Evolutionary conservation across 2,888 invertebrate species (phyloP).

Genomic region (Acronicta leporina): DNA sequence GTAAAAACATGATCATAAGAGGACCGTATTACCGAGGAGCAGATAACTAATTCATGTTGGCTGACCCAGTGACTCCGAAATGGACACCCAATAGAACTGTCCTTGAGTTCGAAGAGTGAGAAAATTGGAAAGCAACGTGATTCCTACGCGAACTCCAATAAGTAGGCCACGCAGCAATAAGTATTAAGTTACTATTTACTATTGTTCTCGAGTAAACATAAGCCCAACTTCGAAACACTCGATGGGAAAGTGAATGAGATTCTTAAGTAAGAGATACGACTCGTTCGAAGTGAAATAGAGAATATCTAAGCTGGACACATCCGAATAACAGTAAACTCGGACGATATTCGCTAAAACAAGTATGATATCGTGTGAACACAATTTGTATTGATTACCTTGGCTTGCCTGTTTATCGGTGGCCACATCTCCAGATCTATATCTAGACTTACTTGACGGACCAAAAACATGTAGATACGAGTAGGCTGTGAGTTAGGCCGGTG

Average conservation of each 20-base stretch:
- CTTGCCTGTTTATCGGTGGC: slow-evolving; percentile 55
- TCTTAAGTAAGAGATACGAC: slow-evolving; percentile 31
- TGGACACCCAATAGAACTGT: slow-evolving; percentile 45
- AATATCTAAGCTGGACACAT: slow-evolving; percentile 36
- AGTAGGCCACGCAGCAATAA: slow-evolving; percentile 41
- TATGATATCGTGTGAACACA: slow-evolving; percentile 44
- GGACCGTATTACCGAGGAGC: slow-evolving; percentile 26
- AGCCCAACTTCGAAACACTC: slow-evolving; percentile 38
- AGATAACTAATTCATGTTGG: slow-evolving; percentile 48
- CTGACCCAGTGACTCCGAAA: slow-evolving; percentile 51
- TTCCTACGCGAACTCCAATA: slow-evolving; percentile 45
- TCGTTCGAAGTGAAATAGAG: slow-evolving; percentile 30
- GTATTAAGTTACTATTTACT: slow-evolving; percentile 57
- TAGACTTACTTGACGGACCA: slow-evolving; percentile 79
- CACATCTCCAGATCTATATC: slow-evolving; percentile 72
- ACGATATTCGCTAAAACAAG: slow-evolving; percentile 46
- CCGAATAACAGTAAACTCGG: slow-evolving; percentile 51
- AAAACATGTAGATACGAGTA: slow-evolving; percentile 72
- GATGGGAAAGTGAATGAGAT: slow-evolving; percentile 42
- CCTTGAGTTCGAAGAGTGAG: slow-evolving; percentile 43
- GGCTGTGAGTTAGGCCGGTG: slow-evolving; percentile 85
- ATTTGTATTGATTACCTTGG: slow-evolving; percentile 57
- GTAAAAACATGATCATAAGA: slow-evolving; percentile 16
- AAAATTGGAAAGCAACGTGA: slow-evolving; percentile 50
- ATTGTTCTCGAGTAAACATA: slow-evolving; percentile 50